Evolutionary conservation across 2,113 vertebrate species (phyloP).

Genomic region (Fulica atra): DNA sequence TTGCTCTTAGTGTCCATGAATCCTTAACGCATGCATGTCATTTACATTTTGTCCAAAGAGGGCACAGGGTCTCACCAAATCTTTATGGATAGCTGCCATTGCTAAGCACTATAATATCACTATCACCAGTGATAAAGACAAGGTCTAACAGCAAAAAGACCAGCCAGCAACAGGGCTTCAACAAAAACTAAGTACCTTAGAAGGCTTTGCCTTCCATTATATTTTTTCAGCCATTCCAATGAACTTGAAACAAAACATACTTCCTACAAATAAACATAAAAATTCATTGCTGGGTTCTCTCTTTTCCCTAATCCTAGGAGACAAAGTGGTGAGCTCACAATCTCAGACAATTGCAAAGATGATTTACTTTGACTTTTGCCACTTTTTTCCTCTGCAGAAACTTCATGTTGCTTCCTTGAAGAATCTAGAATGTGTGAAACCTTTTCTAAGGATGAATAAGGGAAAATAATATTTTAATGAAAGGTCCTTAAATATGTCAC

Average conservation of each 20-base stretch:
- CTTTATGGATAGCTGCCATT: neutral
- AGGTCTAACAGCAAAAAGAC: neutral
- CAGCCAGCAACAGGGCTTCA: neutral
- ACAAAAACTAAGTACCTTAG: neutral
- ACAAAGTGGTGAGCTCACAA: neutral
- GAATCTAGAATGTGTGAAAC: neutral
- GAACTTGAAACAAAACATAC: neutral
- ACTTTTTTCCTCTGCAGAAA: neutral
- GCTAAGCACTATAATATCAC: neutral
- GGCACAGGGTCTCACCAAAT: accelerated
- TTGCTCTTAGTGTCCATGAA: neutral
- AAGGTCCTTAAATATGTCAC: neutral
- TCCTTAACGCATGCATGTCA: too few relatives aligned
- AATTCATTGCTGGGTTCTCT: neutral
- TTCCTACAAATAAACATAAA: neutral
- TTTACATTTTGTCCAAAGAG: neutral
- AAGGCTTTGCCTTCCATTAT: neutral
- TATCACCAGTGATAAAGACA: neutral
- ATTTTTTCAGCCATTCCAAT: neutral
- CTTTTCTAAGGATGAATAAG: neutral
- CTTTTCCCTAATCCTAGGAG: neutral
- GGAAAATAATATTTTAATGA: neutral
- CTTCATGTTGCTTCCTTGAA: accelerated
- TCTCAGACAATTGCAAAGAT: neutral
- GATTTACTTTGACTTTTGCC: neutral